Percentiles rank a stretch among this genome's conserved stretches.
Evolutionary conservation across 2,888 invertebrate species (phyloP).

Genomic region (Norana najaformis): DNA sequence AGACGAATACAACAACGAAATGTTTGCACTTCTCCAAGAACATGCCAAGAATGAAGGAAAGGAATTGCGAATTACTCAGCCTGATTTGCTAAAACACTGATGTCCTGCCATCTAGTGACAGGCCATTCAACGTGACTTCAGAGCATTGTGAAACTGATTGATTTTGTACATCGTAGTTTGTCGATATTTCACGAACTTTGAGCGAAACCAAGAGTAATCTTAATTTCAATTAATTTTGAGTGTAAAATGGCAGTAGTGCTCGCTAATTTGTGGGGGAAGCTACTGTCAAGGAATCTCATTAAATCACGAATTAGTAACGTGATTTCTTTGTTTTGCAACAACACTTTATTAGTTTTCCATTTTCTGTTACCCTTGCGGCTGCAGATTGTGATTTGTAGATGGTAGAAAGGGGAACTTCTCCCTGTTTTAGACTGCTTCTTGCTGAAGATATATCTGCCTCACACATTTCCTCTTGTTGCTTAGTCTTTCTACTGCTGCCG

Average conservation of each 20-base stretch:
- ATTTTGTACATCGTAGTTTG: not conserved
- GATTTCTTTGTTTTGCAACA: not conserved
- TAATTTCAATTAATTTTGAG: not conserved
- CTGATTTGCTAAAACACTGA: slow-evolving; percentile 25
- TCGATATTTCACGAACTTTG: not conserved
- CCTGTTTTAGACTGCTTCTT: no score
- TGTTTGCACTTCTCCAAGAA: slow-evolving; percentile 81
- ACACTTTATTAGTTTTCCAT: not conserved
- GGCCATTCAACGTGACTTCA: not conserved
- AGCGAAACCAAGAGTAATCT: not conserved
- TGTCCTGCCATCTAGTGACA: not conserved
- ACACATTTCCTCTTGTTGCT: no score
- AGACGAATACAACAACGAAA: slow-evolving; percentile 79
- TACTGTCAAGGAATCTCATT: not conserved
- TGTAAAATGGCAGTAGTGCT: not conserved
- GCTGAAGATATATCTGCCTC: no score
- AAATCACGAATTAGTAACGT: not conserved
- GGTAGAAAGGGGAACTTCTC: no score
- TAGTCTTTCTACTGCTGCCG: no score
- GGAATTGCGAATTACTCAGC: slow-evolving; percentile 60
- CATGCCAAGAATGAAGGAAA: slow-evolving; percentile 80
- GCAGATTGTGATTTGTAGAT: no score
- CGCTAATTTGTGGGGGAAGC: not conserved
- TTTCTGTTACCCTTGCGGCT: no score
- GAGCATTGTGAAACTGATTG: not conserved